A percentile compares a stretch with the other conserved stretches of the same genome.
Evolutionary conservation across 2,113 vertebrate species (phyloP).

Genomic region (Notarius quadriscutis): DNA sequence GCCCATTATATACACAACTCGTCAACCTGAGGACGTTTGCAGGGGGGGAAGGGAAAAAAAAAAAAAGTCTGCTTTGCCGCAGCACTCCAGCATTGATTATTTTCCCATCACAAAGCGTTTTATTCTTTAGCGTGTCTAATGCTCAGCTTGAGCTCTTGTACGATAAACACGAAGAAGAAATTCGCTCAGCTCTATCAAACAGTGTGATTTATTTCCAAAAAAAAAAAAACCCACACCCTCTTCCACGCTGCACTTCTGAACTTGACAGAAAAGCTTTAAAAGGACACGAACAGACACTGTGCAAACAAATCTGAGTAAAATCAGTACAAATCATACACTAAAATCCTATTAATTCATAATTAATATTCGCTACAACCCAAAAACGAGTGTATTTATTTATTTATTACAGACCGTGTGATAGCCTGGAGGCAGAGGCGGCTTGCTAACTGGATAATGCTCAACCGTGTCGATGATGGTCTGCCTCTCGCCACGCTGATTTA

Average conservation of each 20-base stretch:
- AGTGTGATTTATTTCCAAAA: not conserved
- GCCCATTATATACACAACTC: no score
- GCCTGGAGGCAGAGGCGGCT: constrained; percentile 82
- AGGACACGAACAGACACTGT: not conserved
- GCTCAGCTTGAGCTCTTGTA: not conserved
- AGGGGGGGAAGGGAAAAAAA: no score
- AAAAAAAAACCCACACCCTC: no score
- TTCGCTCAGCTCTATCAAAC: no score
- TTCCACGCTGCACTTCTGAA: not conserved
- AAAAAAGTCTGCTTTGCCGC: not conserved
- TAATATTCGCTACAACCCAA: not conserved
- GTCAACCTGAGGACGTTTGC: not conserved
- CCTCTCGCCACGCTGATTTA: constrained; percentile 87
- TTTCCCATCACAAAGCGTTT: not conserved
- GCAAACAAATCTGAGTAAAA: not conserved
- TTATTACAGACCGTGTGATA: constrained; percentile 76
- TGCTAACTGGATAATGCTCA: constrained; percentile 75
- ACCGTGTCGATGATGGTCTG: constrained; percentile 90
- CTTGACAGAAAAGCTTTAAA: not conserved
- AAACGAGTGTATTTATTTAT: not conserved
- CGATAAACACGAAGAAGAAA: no score
- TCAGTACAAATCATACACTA: not conserved
- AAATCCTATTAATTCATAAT: not conserved
- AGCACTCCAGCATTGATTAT: not conserved
- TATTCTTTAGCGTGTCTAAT: not conserved